Evolutionary conservation across 2,113 vertebrate species (phyloP).

Genomic region (Calyptomena viridis): DNA sequence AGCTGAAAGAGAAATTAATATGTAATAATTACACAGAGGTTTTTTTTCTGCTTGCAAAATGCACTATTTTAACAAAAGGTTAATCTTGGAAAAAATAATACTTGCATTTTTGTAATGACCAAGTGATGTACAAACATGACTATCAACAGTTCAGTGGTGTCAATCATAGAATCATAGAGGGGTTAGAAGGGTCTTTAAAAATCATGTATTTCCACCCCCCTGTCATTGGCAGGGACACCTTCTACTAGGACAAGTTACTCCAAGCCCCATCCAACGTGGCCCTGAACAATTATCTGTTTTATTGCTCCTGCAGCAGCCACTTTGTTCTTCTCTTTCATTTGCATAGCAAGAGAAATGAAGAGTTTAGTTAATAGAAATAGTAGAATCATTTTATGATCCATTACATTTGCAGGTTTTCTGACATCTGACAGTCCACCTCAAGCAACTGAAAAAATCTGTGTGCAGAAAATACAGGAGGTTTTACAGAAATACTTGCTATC

Average conservation of each 20-base stretch:
- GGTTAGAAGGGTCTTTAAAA: neutral
- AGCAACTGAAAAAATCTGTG: neutral
- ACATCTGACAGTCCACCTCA: neutral
- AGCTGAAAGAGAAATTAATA: neutral
- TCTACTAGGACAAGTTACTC: neutral
- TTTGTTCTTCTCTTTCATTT: neutral
- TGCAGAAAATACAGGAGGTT: neutral
- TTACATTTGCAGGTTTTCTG: neutral
- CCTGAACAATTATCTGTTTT: neutral
- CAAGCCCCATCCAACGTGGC: neutral
- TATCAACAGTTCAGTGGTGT: neutral
- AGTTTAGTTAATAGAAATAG: neutral
- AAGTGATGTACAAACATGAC: neutral
- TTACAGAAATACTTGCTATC: neutral
- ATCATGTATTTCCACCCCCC: neutral
- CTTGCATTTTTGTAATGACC: neutral
- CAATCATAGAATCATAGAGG: no score
- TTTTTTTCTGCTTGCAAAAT: neutral
- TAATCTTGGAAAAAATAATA: neutral
- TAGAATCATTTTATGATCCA: neutral
- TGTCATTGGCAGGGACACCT: neutral
- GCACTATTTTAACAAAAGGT: neutral
- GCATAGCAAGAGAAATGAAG: neutral
- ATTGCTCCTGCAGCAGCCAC: neutral
- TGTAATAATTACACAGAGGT: neutral